Evolutionary conservation across 2,797 vertebrate species (phyloP).

Genomic region (Triplophysa bombifrons): DNA sequence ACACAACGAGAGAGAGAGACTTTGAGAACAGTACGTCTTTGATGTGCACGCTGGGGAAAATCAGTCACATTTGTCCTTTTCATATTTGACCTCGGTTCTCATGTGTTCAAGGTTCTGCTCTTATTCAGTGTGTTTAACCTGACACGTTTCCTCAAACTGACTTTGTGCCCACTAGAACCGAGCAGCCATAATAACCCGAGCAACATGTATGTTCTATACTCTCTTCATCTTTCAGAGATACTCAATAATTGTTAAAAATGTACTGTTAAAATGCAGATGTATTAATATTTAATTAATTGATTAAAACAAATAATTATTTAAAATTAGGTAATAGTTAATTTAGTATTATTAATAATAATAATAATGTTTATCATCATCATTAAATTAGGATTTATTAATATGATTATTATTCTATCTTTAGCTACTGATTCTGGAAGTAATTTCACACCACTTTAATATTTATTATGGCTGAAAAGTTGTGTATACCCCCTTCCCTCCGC

Average conservation of each 20-base stretch:
- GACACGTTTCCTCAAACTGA: background rate
- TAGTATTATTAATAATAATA: too few relatives aligned
- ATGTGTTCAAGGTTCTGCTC: conserved; percentile 3
- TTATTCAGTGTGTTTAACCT: conserved; percentile 4
- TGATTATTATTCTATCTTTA: too few relatives aligned
- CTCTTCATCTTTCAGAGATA: background rate
- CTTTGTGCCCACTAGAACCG: background rate
- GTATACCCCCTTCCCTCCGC: background rate
- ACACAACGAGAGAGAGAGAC: conserved; percentile 1
- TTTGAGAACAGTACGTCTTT: conserved; percentile 14
- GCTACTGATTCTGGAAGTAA: background rate
- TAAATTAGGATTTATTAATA: too few relatives aligned
- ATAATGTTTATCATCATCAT: too few relatives aligned
- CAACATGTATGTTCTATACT: background rate
- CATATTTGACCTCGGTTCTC: conserved; percentile 4
- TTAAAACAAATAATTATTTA: too few relatives aligned
- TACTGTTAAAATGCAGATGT: background rate
- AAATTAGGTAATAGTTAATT: too few relatives aligned
- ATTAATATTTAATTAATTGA: too few relatives aligned
- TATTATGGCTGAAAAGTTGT: background rate
- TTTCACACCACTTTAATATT: background rate
- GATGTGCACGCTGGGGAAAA: conserved; percentile 7
- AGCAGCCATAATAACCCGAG: background rate
- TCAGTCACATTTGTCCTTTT: conserved; percentile 20
- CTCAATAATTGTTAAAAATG: background rate